A percentile compares a stretch with the other conserved stretches of the same genome.
These are phyloP conservation scores for Gallinago stenura DNA, from an alignment of 2,797 vertebrate species.

Conservation along the genomic window DNA sequence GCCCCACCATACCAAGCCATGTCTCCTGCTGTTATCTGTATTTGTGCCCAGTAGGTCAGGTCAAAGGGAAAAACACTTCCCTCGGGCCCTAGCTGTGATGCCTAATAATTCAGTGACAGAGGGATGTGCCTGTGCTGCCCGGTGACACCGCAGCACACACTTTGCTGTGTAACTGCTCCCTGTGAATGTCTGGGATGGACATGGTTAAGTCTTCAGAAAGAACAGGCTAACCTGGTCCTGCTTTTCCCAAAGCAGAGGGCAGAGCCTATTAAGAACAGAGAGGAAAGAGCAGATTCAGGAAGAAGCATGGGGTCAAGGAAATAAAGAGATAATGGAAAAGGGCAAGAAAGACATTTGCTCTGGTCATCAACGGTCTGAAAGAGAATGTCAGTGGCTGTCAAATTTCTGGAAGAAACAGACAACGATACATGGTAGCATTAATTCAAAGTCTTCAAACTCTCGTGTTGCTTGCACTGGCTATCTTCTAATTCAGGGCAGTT, in stretches of 20 bases:
- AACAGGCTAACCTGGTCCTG: neutral
- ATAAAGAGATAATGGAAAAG: neutral
- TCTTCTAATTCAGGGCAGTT: neutral
- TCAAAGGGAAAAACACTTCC: neutral
- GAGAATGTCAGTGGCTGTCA: neutral
- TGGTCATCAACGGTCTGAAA: accelerated
- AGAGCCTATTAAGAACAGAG: neutral
- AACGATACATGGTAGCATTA: neutral
- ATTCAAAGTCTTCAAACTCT: neutral
- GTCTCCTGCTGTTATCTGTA: neutral
- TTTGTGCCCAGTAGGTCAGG: neutral
- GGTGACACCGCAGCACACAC: accelerated
- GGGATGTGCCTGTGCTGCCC: neutral
- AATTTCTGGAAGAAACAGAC: neutral
- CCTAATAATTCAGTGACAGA: neutral
- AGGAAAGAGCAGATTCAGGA: neutral
- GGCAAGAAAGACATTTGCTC: neutral
- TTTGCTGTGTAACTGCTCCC: neutral
- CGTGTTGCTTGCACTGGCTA: neutral
- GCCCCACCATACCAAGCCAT: neutral
- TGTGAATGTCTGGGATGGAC: neutral
- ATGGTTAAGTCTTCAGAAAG: neutral
- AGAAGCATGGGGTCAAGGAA: neutral
- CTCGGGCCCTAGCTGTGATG: neutral
- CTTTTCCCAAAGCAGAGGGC: neutral